phyloP scores from a whole-genome alignment of 2,888 invertebrate genomes.

The Sceliomorpha sp. region DNA sequence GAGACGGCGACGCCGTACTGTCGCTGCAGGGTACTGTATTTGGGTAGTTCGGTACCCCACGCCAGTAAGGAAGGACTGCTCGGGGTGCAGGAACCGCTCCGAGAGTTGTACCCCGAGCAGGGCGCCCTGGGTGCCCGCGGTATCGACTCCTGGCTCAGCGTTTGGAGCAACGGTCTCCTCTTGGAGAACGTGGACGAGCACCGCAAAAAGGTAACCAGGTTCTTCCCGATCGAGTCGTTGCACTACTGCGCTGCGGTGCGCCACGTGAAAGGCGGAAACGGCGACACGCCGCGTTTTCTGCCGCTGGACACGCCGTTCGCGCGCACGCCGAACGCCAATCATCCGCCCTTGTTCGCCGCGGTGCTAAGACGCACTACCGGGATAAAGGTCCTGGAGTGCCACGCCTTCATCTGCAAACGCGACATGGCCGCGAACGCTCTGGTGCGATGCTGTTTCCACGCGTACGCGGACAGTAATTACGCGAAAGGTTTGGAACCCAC shows the following conservation, averaged over 20 bases:
- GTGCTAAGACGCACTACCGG: slow-evolving; percentile 97
- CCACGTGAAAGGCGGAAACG: slow-evolving; percentile 84
- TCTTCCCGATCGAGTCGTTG: slow-evolving; percentile 96
- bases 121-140: slow-evolving; percentile 93
- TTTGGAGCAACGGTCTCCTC: slow-evolving; percentile 97
- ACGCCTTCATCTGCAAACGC: slow-evolving; percentile 98
- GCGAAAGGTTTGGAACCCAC: slow-evolving; percentile 84
- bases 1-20: slow-evolving; percentile 95
- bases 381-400: slow-evolving; percentile 98
- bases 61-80: slow-evolving; percentile 98
- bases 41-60: slow-evolving; percentile 97
- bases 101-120: slow-evolving; percentile 97
- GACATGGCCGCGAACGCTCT: slow-evolving; percentile 98
- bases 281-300: slow-evolving; percentile 88
- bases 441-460: slow-evolving; percentile 98
- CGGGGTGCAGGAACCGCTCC: slow-evolving; percentile 97
- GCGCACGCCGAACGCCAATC: slow-evolving; percentile 93
- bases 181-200: slow-evolving; percentile 98
- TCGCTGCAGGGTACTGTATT: slow-evolving; percentile 96
- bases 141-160: slow-evolving; percentile 97
- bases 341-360: slow-evolving; percentile 98
- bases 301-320: slow-evolving; percentile 98
- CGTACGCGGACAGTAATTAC: slow-evolving; percentile 97
- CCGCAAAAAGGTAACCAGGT: slow-evolving; percentile 94
- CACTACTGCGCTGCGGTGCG: slow-evolving; percentile 98